Conservation (phyloP, 1,140 invertebrate species). For the Drosophila parabipectinata region DNA sequence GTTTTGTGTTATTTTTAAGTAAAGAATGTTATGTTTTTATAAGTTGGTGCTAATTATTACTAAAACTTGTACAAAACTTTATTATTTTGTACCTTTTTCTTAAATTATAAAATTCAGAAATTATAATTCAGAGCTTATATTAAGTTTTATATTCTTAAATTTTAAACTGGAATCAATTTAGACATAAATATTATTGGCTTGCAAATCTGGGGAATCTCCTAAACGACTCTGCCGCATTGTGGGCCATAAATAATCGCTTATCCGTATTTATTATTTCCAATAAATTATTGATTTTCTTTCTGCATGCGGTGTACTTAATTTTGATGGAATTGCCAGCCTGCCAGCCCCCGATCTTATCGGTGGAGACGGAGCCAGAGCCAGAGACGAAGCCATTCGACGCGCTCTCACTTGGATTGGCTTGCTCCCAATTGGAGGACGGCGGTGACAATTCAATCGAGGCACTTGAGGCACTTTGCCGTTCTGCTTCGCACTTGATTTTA, state of each 20-base stretch:
- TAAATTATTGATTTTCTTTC: constrained; percentile 42
- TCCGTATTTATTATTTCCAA: constrained; percentile 37
- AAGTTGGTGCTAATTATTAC: too few relatives aligned
- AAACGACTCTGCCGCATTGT: not conserved
- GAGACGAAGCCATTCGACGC: constrained; percentile 48
- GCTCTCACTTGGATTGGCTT: constrained; percentile 60
- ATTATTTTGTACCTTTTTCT: too few relatives aligned
- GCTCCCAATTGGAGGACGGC: constrained; percentile 67
- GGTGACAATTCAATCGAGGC: constrained; percentile 76
- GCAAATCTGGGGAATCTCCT: not conserved
- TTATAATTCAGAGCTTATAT: not conserved
- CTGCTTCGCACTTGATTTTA: constrained; percentile 30
- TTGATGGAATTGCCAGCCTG: constrained; percentile 43
- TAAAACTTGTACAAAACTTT: too few relatives aligned
- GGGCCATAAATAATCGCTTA: constrained; percentile 34
- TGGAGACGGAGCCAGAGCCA: constrained; percentile 3
- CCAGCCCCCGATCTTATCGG: constrained; percentile 66
- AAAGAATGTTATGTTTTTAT: too few relatives aligned
- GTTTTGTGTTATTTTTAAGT: too few relatives aligned
- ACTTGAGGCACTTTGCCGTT: constrained; percentile 12
- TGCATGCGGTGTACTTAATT: constrained; percentile 32
- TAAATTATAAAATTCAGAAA: too few relatives aligned
- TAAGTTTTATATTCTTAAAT: not conserved
- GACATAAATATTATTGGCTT: constrained; percentile 1
- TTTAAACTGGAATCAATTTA: not conserved